Evolutionary conservation across 2,113 vertebrate species (phyloP).

Genomic region (Crotalus helleri): DNA sequence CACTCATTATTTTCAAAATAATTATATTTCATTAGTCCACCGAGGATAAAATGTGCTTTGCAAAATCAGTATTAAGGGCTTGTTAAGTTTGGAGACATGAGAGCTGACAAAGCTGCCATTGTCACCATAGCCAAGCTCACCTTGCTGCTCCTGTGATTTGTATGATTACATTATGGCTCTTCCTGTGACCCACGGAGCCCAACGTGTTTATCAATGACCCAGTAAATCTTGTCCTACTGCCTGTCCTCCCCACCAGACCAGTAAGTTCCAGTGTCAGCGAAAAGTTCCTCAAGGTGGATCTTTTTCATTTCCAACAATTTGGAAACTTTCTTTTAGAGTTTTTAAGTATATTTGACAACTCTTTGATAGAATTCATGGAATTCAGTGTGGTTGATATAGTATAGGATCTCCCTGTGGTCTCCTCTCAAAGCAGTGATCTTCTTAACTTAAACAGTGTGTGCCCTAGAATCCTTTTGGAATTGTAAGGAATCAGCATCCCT

Average conservation of each 20-base stretch:
- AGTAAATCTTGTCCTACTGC: background rate
- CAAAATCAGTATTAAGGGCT: background rate
- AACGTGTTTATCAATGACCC: background rate
- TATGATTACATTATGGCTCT: background rate
- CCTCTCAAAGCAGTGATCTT: background rate
- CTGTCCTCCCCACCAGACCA: background rate
- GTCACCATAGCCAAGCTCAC: background rate
- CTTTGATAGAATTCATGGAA: background rate
- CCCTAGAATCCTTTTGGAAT: background rate
- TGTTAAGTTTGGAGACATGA: background rate
- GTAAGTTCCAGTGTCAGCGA: background rate
- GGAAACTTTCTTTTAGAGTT: background rate
- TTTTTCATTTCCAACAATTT: background rate
- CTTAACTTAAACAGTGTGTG: background rate
- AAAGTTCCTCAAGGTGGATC: background rate
- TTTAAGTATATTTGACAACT: background rate
- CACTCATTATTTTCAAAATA: background rate
- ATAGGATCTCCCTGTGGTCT: background rate
- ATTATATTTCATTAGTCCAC: background rate
- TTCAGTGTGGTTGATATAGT: background rate
- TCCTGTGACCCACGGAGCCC: background rate
- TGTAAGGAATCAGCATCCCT: background rate
- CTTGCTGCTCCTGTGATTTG: background rate
- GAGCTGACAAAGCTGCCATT: background rate
- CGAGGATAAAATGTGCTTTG: background rate